phyloP scores from a whole-genome alignment of 2,888 invertebrate species.

The Drosophila longiperda region DNA sequence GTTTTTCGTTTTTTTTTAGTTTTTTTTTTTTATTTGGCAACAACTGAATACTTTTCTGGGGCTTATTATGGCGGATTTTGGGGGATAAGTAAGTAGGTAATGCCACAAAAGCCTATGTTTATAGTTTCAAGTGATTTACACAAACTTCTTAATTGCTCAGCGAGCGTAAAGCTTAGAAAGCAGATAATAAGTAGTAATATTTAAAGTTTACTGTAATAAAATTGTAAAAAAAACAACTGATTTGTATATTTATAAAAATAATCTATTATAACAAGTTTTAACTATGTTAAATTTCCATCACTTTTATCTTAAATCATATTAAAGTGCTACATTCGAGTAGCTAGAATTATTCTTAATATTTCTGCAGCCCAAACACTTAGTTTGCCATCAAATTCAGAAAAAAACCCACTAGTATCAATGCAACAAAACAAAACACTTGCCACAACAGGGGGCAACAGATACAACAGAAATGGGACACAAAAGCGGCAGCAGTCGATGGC shows the following conservation, averaged over 20 bases:
- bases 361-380: background rate
- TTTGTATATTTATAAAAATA: too few relatives aligned
- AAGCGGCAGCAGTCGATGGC: slow-evolving; percentile 36
- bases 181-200: background rate
- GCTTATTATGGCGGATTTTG: slow-evolving; percentile 42
- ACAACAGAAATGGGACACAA: slow-evolving; percentile 19
- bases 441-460: slow-evolving; percentile 14
- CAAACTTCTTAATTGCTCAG: slow-evolving; percentile 54
- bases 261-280: too few relatives aligned
- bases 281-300: background rate
- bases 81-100: slow-evolving; percentile 8
- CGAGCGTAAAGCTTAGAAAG: background rate
- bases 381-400: slow-evolving; percentile 4
- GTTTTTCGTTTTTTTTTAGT: slow-evolving; percentile 24
- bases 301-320: background rate
- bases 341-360: background rate
- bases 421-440: slow-evolving; percentile 27
- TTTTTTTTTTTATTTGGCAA: slow-evolving; percentile 36
- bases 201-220: background rate
- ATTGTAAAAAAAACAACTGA: background rate
- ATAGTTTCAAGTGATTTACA: slow-evolving; percentile 59
- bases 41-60: slow-evolving; percentile 57
- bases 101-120: slow-evolving; percentile 51
- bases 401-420: slow-evolving; percentile 29
- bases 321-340: too few relatives aligned